A percentile compares a stretch with the other conserved stretches of the same genome.
Conservation (phyloP, 53 echinoderm and acorn worm genomes). For the Pentamera pediparva region DNA sequence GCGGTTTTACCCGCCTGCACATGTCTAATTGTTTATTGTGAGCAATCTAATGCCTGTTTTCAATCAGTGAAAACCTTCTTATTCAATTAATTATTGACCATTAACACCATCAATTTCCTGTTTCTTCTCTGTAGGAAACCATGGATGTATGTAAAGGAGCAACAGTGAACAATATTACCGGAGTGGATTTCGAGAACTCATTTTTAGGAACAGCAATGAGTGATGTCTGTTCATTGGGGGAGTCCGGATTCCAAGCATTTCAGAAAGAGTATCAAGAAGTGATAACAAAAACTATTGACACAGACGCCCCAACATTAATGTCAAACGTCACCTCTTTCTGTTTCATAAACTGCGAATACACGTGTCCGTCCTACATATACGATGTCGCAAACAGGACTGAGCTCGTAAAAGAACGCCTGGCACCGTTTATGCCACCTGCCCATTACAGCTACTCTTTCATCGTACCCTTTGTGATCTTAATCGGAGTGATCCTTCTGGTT, state of each 20-base stretch:
- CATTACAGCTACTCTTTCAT: slow-evolving; percentile 47
- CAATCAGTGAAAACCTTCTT: too few relatives aligned
- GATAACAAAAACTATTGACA: not conserved
- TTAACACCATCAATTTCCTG: too few relatives aligned
- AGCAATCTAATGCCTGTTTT: too few relatives aligned
- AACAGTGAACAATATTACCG: not conserved
- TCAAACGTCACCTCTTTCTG: slow-evolving; percentile 1
- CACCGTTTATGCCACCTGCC: slow-evolving; percentile 37
- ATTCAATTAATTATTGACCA: too few relatives aligned
- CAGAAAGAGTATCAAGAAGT: too few relatives aligned
- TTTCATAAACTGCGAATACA: not conserved
- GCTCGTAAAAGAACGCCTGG: slow-evolving; percentile 13
- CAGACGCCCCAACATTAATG: not conserved
- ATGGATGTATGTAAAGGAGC: slow-evolving; percentile 6
- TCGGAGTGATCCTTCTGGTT: slow-evolving; percentile 46
- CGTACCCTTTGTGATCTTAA: slow-evolving; percentile 63
- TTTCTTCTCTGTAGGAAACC: too few relatives aligned
- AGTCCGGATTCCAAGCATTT: not conserved
- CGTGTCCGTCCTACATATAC: slow-evolving; percentile 45
- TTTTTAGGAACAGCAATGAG: slow-evolving; percentile 1
- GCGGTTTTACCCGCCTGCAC: too few relatives aligned
- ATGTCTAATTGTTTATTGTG: too few relatives aligned
- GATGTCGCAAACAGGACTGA: slow-evolving; percentile 3
- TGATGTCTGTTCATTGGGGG: not conserved
- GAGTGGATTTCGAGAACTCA: not conserved